phyloP scores from a whole-genome alignment of 2,888 invertebrate species.

The Conus canariensis region DNA sequence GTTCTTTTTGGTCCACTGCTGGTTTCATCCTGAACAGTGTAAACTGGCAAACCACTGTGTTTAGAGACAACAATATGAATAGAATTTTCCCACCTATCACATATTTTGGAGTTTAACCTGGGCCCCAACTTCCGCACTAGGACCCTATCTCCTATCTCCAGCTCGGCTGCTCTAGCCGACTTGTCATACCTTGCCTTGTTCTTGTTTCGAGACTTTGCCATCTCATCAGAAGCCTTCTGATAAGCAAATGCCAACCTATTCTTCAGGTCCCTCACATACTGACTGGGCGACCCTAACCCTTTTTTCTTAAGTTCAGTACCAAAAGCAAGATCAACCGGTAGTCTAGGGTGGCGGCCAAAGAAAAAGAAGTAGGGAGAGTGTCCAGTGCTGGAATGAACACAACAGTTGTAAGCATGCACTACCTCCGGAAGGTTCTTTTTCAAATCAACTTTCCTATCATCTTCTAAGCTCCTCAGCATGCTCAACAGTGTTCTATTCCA shows the following conservation, averaged over 20 bases:
- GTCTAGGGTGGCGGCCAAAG: slow-evolving; percentile 23
- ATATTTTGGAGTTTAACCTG: neutral
- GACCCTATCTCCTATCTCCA: neutral
- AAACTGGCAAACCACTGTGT: neutral
- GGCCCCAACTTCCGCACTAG: neutral
- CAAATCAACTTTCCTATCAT: neutral
- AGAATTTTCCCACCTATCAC: neutral
- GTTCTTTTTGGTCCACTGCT: neutral
- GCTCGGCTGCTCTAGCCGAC: neutral
- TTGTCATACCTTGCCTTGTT: slow-evolving; percentile 19
- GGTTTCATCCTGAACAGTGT: neutral
- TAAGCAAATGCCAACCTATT: neutral
- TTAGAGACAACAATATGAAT: neutral
- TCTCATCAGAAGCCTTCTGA: neutral
- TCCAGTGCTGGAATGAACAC: neutral
- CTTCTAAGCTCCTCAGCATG: neutral
- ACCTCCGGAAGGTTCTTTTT: neutral
- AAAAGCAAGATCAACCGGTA: slow-evolving; percentile 20
- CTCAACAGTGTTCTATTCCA: neutral
- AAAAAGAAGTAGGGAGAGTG: neutral
- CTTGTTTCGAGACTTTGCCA: neutral
- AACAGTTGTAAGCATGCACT: slow-evolving; percentile 22
- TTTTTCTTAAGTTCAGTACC: neutral
- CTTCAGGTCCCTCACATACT: neutral
- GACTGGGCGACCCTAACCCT: neutral